phyloP scores from a whole-genome alignment of 2,888 invertebrate species.

The Ptilodon capucinus region DNA sequence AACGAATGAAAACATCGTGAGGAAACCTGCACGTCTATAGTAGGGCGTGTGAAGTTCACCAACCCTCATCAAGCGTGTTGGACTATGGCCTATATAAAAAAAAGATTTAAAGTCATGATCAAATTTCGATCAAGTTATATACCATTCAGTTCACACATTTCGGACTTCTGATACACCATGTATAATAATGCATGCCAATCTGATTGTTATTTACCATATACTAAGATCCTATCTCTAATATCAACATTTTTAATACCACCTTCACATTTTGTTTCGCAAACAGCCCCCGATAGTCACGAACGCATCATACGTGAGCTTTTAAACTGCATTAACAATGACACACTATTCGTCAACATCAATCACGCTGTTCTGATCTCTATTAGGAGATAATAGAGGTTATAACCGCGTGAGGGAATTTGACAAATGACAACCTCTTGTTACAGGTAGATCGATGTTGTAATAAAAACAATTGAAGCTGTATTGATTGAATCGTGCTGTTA shows the following conservation, averaged over 20 bases:
- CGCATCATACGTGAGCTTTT: background rate
- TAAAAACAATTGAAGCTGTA: background rate
- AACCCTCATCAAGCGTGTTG: no score
- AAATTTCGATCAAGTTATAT: no score
- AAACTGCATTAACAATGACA: background rate
- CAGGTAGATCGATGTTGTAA: background rate
- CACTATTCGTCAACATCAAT: background rate
- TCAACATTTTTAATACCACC: background rate
- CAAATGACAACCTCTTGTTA: background rate
- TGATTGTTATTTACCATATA: background rate
- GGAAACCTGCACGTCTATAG: no score
- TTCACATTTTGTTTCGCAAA: background rate
- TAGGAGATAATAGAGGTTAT: background rate
- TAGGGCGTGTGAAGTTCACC: no score
- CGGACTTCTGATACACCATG: no score
- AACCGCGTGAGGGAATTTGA: background rate
- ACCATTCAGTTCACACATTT: no score
- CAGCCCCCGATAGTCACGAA: background rate
- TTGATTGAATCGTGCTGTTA: background rate
- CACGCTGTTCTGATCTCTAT: background rate
- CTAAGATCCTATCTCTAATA: background rate
- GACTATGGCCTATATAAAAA: no score
- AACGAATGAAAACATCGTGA: no score
- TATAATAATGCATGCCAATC: background rate
- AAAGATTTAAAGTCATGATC: no score